Base-by-base conservation (phyloP, 2,888 invertebrate genomes). In the Aproaerema taeniolella region DNA sequence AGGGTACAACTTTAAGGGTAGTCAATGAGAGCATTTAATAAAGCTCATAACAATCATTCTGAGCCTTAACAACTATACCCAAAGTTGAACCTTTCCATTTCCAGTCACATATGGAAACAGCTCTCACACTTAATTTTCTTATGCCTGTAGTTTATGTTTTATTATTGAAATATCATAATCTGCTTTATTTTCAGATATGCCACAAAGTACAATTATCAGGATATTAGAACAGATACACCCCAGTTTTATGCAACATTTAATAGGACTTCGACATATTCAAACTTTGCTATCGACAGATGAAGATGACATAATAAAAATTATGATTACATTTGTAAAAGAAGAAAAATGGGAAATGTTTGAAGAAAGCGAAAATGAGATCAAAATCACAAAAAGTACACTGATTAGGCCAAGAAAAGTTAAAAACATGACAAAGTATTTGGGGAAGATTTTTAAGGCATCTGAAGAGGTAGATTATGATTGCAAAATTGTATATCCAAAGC, bases 141-240 rank as follows among this genome's bases (percentile, higher is more conserved):
- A n/a, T n/a, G n/a, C n/a, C n/a, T n/a, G n/a, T n/a, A n/a, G n/a
- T n/a, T n/a, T n/a, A n/a, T n/a, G n/a, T n/a, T n/a, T n/a, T n/a
- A n/a, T n/a, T 36, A 24, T 34, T 41, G 10, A 9, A 49, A 6
- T 16, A 2, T 17, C 10, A 32, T 17, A 2, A 2, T 11, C 9
- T 17, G 8, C 14, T 33, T 47, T 36, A 45, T 31, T 81, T 78
- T 32, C 71, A 85, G 85, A 52, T 31, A 49, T 81, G 47, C 77
- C 82, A 7, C 58, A 61, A 14, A 51, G 65, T 12, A 67, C 76
- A 1, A 53, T 80, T 25, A 47, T 62, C 25, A 73, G 55, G 31
- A 63, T 82, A 51, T 45, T 85, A 28, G 67, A 76, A 51, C 63
- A 50, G 41, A 71, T 85, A 41, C 62, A 81, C 53, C 83, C 83